phyloP scores from a whole-genome alignment of 2,113 vertebrate species.

The Gobius niger region DNA sequence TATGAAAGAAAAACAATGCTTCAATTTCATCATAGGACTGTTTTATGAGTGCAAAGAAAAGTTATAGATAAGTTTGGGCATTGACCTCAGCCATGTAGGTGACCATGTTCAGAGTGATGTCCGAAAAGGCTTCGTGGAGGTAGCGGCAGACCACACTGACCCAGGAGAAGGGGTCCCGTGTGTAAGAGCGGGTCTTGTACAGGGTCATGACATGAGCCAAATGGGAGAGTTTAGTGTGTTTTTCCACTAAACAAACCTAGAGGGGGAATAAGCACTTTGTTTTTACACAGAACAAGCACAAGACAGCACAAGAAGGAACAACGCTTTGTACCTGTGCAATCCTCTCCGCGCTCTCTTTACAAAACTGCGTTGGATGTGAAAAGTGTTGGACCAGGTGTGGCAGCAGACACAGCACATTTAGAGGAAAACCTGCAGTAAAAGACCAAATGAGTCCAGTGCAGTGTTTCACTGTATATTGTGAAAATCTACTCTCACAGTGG shows the following conservation, averaged over 20 bases:
- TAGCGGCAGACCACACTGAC: conserved; percentile 98
- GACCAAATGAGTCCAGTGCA: background rate
- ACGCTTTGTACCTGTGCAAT: conserved; percentile 88
- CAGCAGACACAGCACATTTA: conserved; percentile 96
- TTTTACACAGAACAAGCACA: too few species aligned
- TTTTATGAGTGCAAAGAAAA: background rate
- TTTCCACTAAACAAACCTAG: conserved; percentile 95
- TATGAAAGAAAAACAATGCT: conserved; percentile 7
- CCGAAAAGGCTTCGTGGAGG: conserved; percentile 93
- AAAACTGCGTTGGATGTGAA: conserved; percentile 92
- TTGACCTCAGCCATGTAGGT: conserved; percentile 94
- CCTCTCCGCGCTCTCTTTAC: conserved; percentile 94
- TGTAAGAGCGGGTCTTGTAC: conserved; percentile 97
- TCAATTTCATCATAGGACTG: background rate
- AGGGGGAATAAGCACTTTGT: background rate
- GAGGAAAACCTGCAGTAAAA: conserved; percentile 85
- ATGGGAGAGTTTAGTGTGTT: conserved; percentile 94
- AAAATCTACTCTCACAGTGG: background rate
- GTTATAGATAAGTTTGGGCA: background rate
- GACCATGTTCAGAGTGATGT: conserved; percentile 93
- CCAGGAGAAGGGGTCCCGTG: conserved; percentile 94
- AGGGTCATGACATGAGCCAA: conserved; percentile 98
- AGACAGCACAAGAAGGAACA: background rate
- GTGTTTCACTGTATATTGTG: background rate
- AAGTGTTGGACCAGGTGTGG: conserved; percentile 98